Conservation (phyloP, 2,888 invertebrate species). For the Hypselothyrea guttata region DNA sequence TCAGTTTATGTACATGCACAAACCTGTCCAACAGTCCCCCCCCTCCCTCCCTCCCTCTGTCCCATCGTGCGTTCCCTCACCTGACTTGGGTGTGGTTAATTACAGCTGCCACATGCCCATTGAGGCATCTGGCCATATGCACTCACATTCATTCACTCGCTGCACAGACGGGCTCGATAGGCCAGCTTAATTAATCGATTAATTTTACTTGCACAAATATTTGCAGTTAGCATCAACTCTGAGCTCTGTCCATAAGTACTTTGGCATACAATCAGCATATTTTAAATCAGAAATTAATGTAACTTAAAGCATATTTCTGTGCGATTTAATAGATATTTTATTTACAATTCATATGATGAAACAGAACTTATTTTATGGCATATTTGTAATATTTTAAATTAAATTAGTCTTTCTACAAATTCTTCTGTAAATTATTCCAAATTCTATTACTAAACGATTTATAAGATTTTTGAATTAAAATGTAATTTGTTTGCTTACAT, state of each 20-base stretch:
- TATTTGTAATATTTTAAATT: no score
- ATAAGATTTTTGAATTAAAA: no score
- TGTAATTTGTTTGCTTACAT: no score
- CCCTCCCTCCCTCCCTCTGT: slow-evolving; percentile 11
- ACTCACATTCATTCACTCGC: background rate
- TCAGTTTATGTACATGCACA: slow-evolving; percentile 42
- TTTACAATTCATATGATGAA: no score
- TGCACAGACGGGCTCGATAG: slow-evolving; percentile 47
- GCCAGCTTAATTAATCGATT: slow-evolving; percentile 52
- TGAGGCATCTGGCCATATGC: background rate
- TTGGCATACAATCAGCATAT: background rate
- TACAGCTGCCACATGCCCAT: slow-evolving; percentile 27
- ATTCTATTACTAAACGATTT: no score
- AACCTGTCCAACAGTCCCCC: no score
- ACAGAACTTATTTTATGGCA: no score
- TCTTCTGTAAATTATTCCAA: no score
- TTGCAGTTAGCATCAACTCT: slow-evolving; percentile 3
- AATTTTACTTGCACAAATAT: slow-evolving; percentile 19
- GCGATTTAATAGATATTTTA: no score
- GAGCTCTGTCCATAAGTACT: slow-evolving; percentile 1
- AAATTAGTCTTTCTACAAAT: no score
- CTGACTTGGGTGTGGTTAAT: slow-evolving; percentile 35
- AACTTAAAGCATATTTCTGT: no score
- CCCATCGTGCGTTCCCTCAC: background rate
- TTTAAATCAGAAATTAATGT: no score